Base-by-base conservation (phyloP, 2,888 invertebrate genomes). In the Dryocosmus kuriphilus region DNA sequence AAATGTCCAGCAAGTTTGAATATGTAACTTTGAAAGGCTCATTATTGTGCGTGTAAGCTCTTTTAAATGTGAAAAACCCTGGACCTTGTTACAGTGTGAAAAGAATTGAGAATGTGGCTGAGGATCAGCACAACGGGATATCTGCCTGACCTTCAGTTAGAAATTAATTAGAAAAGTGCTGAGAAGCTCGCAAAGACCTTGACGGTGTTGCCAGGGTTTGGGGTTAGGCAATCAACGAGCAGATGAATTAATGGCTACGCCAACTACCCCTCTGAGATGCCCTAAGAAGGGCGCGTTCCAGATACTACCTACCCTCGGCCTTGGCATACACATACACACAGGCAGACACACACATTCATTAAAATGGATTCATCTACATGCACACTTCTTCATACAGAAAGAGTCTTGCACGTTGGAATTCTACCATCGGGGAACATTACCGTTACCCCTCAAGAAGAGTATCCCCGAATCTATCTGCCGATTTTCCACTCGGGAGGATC, bases 101-200 rank as follows among this genome's bases (percentile, higher is more conserved):
- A 22, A 38, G 22, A 38, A 65, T 65, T 38, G n/a, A 71, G 46
- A 71, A 19, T 67, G 46, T 27, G 27, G 24, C n/a, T 67, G 19
- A 67, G 32, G 51, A 71, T 30, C 46, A 67, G n/a, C 65, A 67
- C 65, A 67, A 46, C 51, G 41, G 30, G 71, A 51, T 71, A 71
- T 51, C 71, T 71, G 11, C 51, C 7, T 41, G 61, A 88, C 86
- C 88, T 88, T 86, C 83, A 85, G 89, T 89, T 87, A 87, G 89
- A 89, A 89, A 90, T 90, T 90, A 90, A 90, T 90, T 89, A 90
- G 88, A 88, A 87, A 88, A 89, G 89, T 89, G 89, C 88, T 82
- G 87, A 87, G 84, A 82, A 81, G 78, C 78, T 78, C 77, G 77
- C 76, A 74, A 77, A 61, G 67, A 76, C 32, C 79, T 61, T 61